phyloP scores from a whole-genome alignment of 2,888 invertebrate genomes.

The Halictus ligatus region DNA sequence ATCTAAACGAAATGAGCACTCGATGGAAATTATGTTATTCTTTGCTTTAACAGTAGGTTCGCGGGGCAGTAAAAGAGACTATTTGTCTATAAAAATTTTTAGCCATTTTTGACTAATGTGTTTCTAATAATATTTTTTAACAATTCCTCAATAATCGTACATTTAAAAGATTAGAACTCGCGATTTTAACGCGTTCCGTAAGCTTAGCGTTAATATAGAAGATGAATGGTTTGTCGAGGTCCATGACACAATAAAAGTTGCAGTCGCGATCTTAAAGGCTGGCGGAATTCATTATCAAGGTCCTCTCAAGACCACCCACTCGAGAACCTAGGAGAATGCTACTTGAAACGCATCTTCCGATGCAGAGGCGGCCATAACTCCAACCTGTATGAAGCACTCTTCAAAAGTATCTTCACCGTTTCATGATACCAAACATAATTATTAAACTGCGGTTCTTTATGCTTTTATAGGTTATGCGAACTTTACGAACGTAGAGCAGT shows the following conservation, averaged over 20 bases:
- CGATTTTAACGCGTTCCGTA: neutral
- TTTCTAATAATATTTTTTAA: too few relatives aligned
- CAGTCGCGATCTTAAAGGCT: neutral
- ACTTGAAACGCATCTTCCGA: slow-evolving; percentile 5
- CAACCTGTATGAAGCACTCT: neutral
- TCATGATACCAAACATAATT: neutral
- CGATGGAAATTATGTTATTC: too few relatives aligned
- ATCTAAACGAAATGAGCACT: too few relatives aligned
- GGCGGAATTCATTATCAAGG: slow-evolving; percentile 2
- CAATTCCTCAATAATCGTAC: too few relatives aligned
- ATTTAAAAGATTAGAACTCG: neutral
- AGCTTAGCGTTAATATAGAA: too few relatives aligned
- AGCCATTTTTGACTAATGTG: too few relatives aligned
- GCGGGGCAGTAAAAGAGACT: too few relatives aligned
- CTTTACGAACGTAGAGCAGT: too few relatives aligned
- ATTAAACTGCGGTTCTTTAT: neutral
- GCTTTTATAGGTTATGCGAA: neutral
- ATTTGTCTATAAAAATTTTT: too few relatives aligned
- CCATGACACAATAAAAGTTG: neutral
- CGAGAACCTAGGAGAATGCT: neutral
- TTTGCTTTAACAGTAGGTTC: too few relatives aligned
- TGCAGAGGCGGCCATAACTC: neutral
- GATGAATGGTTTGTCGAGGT: neutral
- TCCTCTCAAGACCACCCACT: neutral
- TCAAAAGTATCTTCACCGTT: neutral